Evolutionary conservation across 2,888 invertebrate species (phyloP).

Genomic region (Mimas tiliae): DNA sequence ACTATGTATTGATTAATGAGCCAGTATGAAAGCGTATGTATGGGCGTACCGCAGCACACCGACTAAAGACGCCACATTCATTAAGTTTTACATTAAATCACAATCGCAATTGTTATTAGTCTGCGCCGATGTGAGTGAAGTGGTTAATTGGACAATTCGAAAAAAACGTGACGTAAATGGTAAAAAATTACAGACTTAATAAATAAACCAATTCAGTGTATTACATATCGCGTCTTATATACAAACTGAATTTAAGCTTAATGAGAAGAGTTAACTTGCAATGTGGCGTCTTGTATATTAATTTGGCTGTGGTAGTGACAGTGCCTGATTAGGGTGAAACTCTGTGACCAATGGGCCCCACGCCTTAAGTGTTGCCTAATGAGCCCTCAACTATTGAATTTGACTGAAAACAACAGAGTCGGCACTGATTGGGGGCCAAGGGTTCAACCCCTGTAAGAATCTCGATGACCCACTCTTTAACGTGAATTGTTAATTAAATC

Average conservation of each 20-base stretch:
- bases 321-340: background rate
- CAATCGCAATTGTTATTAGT: no score
- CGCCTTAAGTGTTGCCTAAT: background rate
- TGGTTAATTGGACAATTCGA: no score
- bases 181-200: no score
- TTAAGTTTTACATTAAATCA: no score
- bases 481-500: background rate
- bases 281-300: background rate
- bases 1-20: conserved; percentile 14
- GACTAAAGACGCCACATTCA: no score
- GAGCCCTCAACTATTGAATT: background rate
- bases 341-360: conserved; percentile 4
- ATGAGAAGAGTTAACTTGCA: no score
- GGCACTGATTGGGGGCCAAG: conserved; percentile 9
- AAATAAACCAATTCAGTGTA: no score
- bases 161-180: no score
- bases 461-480: background rate
- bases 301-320: background rate
- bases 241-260: no score
- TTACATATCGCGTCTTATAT: no score
- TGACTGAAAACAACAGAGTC: conserved; percentile 13
- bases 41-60: background rate
- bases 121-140: no score
- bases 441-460: conserved; percentile 13
- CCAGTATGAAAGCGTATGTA: background rate